These are phyloP conservation scores for Trileptium ribeirensis DNA, from an alignment of 2,888 invertebrate genomes.

Conservation along the genomic window DNA sequence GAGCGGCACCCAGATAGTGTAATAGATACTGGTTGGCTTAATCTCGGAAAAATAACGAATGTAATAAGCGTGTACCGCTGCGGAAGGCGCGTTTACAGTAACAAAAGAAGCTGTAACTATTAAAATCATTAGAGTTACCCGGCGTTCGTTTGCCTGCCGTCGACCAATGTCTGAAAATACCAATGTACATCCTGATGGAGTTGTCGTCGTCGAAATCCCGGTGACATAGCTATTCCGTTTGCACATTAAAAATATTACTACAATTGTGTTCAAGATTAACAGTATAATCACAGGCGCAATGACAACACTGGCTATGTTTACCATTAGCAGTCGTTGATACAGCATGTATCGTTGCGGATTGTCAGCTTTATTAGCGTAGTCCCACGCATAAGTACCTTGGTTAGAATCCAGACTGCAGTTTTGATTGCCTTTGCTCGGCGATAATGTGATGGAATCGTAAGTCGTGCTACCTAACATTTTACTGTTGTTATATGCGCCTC, in stretches of 20 bases:
- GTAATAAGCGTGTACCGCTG: background rate
- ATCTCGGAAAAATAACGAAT: background rate
- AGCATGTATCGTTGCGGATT: background rate
- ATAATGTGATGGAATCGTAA: too few species aligned
- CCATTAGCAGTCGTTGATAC: background rate
- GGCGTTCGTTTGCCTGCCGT: background rate
- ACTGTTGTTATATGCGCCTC: too few species aligned
- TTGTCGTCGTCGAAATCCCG: background rate
- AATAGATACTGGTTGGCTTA: background rate
- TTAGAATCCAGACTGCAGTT: background rate
- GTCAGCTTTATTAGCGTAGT: background rate
- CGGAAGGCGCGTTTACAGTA: background rate
- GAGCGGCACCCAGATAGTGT: background rate
- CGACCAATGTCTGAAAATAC: background rate
- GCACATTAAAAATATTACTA: background rate
- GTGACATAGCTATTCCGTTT: background rate
- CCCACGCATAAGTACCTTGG: background rate
- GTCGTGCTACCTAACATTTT: too few species aligned
- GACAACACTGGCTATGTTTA: background rate
- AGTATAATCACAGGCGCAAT: background rate
- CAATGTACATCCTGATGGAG: too few species aligned
- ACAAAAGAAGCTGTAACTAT: background rate
- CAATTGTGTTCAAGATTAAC: background rate
- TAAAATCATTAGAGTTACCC: background rate
- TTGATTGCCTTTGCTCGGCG: background rate